Base-by-base conservation (phyloP, 2,888 invertebrate species). In the Eilema sororculum region DNA sequence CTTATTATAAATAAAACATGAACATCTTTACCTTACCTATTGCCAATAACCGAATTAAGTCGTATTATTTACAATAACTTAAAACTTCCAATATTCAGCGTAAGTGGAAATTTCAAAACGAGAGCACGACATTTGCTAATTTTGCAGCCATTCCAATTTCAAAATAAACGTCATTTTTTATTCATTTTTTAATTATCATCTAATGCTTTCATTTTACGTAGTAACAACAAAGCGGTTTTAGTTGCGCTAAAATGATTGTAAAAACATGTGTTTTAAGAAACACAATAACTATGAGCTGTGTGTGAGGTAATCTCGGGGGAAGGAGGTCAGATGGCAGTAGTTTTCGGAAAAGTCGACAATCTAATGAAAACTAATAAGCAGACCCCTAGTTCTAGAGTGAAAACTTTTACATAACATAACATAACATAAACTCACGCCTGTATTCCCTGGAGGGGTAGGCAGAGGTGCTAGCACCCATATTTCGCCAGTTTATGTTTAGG, bases 121-220 rank as follows among this genome's bases (percentile, higher is more conserved):
- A 64, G 80, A 70, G 65, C 68, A 56, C 65, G 80, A 82, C 80
- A 83, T 82, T 84, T 80, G 83, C 82, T 78, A 80, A 88, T 87
- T 89, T 90, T 84, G 84, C 76, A 73, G 76, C 58, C 65, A 80
- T 88, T 90, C 89, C 70, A 86, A 86, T 80, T 89, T 89, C 73
- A 75, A 89, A 88, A 62, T 77, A 56, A 69, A 69, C 63, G 80
- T 79, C 80, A 79, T 66, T 12, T 59, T 75, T 73, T 28, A 67
- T 56, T 10, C 10, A 60, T 56, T 24, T 58, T 25, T 9, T 0
- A 46, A 28, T 6, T 61, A 33, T 37, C 12, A 1, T 37, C 25
- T n/a, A 67, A 22, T 4, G 28, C 30, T 52, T 52, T 33, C 6
- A 30, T 16, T 13, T 20, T 16, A 52, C 6, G 16, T 56, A 61